These are phyloP conservation scores for Drosophila gaucha DNA, from an alignment of 2,888 invertebrate genomes.

Conservation along the genomic window DNA sequence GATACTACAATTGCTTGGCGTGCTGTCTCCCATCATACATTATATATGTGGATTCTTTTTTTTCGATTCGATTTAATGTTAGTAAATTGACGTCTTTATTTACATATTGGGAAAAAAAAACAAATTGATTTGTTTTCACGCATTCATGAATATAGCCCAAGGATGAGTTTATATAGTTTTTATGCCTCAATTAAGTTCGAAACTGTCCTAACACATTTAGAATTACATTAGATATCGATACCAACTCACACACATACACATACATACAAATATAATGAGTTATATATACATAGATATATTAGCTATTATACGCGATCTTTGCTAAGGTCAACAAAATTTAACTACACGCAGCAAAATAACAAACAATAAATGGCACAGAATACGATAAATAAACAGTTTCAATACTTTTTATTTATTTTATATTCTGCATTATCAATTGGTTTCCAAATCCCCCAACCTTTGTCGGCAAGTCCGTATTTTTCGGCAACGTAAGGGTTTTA, in stretches of 20 bases:
- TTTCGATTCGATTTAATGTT: conserved; percentile 38
- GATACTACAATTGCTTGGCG: neutral
- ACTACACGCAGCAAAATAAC: conserved; percentile 64
- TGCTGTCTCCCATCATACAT: conserved; percentile 25
- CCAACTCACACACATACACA: conserved; percentile 15
- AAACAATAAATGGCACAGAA: conserved; percentile 74
- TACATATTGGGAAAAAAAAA: conserved; percentile 31
- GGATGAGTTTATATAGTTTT: conserved; percentile 52
- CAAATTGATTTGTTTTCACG: conserved; percentile 35
- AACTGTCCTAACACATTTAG: conserved; percentile 70
- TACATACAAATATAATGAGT: conserved; percentile 40
- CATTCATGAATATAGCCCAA: conserved; percentile 50
- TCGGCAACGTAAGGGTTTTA: neutral
- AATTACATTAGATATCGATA: conserved; percentile 58
- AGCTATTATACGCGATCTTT: conserved; percentile 53
- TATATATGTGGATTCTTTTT: conserved; percentile 22
- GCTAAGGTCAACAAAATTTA: conserved; percentile 46
- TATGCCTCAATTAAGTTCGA: conserved; percentile 53
- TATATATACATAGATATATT: conserved; percentile 57
- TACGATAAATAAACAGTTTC: conserved; percentile 29
- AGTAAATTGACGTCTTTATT: conserved; percentile 41
- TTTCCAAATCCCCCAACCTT: too few relatives aligned
- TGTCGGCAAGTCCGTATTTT: neutral
- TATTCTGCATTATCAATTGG: neutral
- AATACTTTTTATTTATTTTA: neutral